phyloP scores from a whole-genome alignment of 64 coral and sea anemone species.

The Porites australiensis region DNA sequence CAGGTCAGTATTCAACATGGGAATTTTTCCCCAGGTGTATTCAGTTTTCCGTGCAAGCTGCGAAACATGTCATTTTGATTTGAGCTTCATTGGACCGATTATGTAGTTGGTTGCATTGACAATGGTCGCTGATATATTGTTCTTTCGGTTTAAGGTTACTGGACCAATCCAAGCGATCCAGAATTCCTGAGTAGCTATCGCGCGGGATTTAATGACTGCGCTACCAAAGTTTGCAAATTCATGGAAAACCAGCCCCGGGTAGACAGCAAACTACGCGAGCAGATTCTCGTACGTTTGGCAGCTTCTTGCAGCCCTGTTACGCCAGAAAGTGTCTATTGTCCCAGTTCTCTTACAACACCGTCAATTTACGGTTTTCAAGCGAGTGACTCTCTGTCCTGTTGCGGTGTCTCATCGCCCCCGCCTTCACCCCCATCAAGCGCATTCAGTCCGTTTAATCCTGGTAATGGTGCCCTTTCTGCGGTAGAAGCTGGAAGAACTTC shows the following conservation, averaged over 20 bases:
- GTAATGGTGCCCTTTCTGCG: neutral
- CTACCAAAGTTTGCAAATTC: slow-evolving; percentile 1
- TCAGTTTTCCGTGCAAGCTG: neutral
- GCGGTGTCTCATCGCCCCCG: neutral
- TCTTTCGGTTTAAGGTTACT: slow-evolving; percentile 11
- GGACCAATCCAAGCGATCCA: neutral
- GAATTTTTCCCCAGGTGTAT: neutral
- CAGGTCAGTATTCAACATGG: neutral
- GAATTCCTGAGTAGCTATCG: slow-evolving; percentile 19
- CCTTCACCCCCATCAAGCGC: slow-evolving; percentile 33
- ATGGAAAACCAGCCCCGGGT: slow-evolving; percentile 26
- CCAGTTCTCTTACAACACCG: neutral
- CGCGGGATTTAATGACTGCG: slow-evolving; percentile 32
- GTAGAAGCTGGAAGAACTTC: neutral
- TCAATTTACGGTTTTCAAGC: neutral
- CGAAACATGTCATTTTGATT: no score
- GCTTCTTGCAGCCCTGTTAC: slow-evolving; percentile 6
- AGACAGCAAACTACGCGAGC: slow-evolving; percentile 20
- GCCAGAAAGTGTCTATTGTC: neutral
- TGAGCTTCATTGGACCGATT: no score
- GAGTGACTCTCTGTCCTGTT: neutral
- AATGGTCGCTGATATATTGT: neutral
- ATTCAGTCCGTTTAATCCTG: neutral
- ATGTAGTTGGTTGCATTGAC: no score
- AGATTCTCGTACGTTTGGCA: slow-evolving; percentile 27